Base-by-base conservation (phyloP, 1,140 invertebrate species). In the Psilanteris sp. region DNA sequence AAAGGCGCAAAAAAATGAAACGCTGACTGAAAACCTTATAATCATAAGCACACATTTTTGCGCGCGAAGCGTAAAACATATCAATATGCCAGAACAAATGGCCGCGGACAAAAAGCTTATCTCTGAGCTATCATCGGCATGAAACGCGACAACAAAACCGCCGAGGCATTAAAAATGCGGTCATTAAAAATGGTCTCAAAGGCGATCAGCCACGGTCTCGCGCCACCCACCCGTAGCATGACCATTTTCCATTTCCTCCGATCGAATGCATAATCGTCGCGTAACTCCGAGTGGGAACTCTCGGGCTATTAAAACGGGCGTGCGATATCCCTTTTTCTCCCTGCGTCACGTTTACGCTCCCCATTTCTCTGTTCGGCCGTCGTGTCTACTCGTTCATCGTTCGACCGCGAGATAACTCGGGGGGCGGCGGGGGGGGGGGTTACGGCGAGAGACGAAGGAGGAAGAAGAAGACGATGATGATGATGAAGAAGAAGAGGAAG, bases 311-410 rank as follows among this genome's bases (percentile, higher is more conserved):
- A 62, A 62, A 62, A 62, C 43, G 32, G 31, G n/a, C 36, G 44
- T 64, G 44, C 59, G 44, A 64, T 43, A 66, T 66, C 18, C 46
- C 46, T 37, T 52, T 41, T 50, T 64, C 57, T 29, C 5, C 7
- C 39, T 44, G 11, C 57, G 44, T 52, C 59, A 64, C 44, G 37
- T 66, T 67, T 36, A 46, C 29, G 50, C 10, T 55, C 22, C 18
- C 32, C 50, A 31, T 67, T 14, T n/a, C 41, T 24, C 24, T 18
- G 29, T 15, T 34, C 37, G 11, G 44, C 10, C 64, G 26, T 57
- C 52, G 50, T 67, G 48, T 41, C 16, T 46, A 55, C 29, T 67
- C 41, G 41, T 9, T 43, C 48, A 52, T 66, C 26, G 37, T 54
- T 54, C 37, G 48, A 39, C 37, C 61, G 41, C 20, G 27, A 55